A percentile compares a stretch with the other conserved stretches of the same genome.
phyloP scores from a whole-genome alignment of 2,113 vertebrate species.

The Clarias macrocephalus region DNA sequence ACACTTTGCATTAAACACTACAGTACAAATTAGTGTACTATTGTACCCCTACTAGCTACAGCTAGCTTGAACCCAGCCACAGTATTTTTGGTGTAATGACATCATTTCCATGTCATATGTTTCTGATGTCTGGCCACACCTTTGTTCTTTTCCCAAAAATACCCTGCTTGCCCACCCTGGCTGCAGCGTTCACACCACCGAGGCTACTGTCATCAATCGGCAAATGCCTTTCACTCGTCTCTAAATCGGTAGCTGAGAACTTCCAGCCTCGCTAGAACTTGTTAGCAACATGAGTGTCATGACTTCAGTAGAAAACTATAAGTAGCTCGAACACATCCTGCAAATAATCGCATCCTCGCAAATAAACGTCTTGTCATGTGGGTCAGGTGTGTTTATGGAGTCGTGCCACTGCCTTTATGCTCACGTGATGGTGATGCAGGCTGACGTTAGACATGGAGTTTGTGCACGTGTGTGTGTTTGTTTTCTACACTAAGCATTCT shows the following conservation, averaged over 20 bases:
- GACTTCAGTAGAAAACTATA: background rate
- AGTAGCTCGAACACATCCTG: background rate
- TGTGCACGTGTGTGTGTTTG: slow-evolving; percentile 21
- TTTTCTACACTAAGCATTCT: slow-evolving; percentile 19
- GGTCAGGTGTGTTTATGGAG: background rate
- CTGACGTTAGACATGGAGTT: slow-evolving; percentile 18
- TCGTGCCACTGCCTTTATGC: background rate
- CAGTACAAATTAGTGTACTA: no score
- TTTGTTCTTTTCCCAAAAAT: background rate
- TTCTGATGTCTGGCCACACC: background rate
- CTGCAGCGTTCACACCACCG: background rate
- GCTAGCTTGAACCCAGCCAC: no score
- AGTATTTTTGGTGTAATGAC: no score
- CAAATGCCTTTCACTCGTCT: background rate
- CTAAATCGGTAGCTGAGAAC: background rate
- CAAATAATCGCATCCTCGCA: background rate
- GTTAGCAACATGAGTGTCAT: background rate
- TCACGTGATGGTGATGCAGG: background rate
- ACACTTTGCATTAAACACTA: no score
- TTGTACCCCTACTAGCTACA: no score
- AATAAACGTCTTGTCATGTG: background rate
- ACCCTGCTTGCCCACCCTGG: background rate
- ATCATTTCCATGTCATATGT: background rate
- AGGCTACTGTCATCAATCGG: background rate
- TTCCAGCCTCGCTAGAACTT: background rate